phyloP scores from a whole-genome alignment of 2,888 invertebrate species.

The Lucinisca nassula region DNA sequence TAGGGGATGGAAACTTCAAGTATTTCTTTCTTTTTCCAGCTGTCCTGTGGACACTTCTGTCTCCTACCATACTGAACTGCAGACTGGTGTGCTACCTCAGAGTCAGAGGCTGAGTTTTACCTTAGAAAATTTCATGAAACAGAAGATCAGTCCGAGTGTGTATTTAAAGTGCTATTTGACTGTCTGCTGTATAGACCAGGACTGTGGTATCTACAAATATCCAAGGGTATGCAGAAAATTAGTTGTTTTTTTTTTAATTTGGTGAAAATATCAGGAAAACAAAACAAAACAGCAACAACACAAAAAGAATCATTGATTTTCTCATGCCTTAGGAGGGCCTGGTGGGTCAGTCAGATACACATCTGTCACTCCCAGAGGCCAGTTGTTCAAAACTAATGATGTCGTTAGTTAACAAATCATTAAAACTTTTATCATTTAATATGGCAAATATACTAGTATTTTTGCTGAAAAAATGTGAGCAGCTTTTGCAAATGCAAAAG shows the following conservation, averaged over 20 bases:
- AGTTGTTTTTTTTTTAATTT: background rate
- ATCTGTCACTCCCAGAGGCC: too few species aligned
- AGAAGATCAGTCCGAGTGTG: slow-evolving; percentile 17
- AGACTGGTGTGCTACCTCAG: slow-evolving; percentile 62
- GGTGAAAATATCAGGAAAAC: background rate
- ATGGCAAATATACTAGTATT: too few species aligned
- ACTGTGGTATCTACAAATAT: slow-evolving; percentile 39
- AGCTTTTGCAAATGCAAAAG: too few species aligned
- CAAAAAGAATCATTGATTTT: too few species aligned
- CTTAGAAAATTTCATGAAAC: slow-evolving; percentile 78
- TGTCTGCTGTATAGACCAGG: slow-evolving; percentile 82
- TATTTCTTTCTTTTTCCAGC: slow-evolving; percentile 66
- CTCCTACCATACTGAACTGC: slow-evolving; percentile 61
- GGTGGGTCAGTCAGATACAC: too few species aligned
- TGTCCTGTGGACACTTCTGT: slow-evolving; percentile 82
- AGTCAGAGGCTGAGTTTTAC: slow-evolving; percentile 82
- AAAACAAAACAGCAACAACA: too few species aligned
- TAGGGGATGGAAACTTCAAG: too few species aligned
- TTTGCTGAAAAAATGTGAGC: too few species aligned
- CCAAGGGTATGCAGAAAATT: slow-evolving; percentile 47
- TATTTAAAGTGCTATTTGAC: slow-evolving; percentile 86
- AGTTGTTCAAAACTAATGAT: too few species aligned
- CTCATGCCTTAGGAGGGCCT: too few species aligned
- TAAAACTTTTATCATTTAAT: too few species aligned
- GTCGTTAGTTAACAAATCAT: too few species aligned